Evolutionary conservation across 1,140 invertebrate species (phyloP).

Genomic region (Drosophila bipectinata): DNA sequence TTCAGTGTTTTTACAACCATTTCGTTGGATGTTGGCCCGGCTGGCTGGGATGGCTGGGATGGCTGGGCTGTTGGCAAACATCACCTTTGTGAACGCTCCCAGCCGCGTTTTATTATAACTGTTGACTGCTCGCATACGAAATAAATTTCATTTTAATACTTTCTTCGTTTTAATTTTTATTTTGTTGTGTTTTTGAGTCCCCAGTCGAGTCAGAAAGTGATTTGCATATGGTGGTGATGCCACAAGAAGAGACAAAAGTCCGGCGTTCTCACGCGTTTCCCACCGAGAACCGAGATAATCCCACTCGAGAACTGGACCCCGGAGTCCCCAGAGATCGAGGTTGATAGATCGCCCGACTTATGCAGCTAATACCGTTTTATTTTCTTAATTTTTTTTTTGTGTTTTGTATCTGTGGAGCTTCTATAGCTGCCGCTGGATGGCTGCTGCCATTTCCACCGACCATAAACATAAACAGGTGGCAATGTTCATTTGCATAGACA

Average conservation of each 20-base stretch:
- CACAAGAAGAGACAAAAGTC: conserved; percentile 10
- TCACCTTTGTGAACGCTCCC: conserved; percentile 76
- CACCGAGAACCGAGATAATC: conserved; percentile 62
- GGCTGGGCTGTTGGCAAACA: conserved; percentile 69
- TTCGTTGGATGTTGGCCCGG: conserved; percentile 31
- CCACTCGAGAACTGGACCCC: conserved; percentile 27
- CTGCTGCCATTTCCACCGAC: conserved; percentile 58
- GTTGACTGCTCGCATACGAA: conserved; percentile 73
- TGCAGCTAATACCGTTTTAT: conserved; percentile 69
- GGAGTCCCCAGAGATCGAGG: conserved; percentile 28
- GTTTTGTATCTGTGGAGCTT: conserved; percentile 3
- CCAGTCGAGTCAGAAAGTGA: conserved; percentile 60
- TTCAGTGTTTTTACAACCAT: conserved; percentile 67
- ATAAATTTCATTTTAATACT: conserved; percentile 82
- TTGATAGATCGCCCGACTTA: conserved; percentile 69
- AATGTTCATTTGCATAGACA: conserved; percentile 83
- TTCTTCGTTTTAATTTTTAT: conserved; percentile 82
- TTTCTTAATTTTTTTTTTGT: not conserved
- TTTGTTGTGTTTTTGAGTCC: conserved; percentile 51
- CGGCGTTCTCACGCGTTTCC: conserved; percentile 72
- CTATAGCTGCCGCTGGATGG: conserved; percentile 19
- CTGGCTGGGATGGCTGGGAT: conserved; percentile 12
- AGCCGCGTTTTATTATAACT: conserved; percentile 81
- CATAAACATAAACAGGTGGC: conserved; percentile 82
- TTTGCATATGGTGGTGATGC: conserved; percentile 59